These are phyloP conservation scores for Iselma pallidipennis DNA, from an alignment of 2,888 invertebrate genomes.

Conservation along the genomic window DNA sequence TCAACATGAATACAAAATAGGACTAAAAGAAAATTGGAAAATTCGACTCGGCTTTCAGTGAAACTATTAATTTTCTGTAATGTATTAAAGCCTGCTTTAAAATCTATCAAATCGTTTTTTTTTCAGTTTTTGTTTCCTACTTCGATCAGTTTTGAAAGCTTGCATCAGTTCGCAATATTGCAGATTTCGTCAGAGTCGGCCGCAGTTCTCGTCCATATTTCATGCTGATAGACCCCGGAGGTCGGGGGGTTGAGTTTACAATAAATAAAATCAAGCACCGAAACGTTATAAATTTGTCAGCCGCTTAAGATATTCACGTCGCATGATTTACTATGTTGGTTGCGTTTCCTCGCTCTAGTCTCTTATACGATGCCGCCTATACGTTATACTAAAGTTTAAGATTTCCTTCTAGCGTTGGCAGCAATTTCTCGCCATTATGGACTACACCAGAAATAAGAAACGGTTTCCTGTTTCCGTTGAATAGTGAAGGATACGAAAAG, in stretches of 20 bases:
- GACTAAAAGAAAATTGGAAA: neutral
- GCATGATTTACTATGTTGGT: constrained; percentile 16
- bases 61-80: neutral
- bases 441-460: constrained; percentile 43
- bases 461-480: constrained; percentile 43
- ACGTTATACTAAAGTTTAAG: constrained; percentile 10
- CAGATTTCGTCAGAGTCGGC: constrained; percentile 21
- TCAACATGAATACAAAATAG: neutral
- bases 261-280: constrained; percentile 29
- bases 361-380: too few relatives aligned
- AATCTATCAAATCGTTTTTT: too few relatives aligned
- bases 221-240: constrained; percentile 14
- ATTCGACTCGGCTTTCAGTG: neutral
- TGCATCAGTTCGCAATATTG: constrained; percentile 22
- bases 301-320: constrained; percentile 22
- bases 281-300: constrained; percentile 28
- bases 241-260: constrained; percentile 19
- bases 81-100: neutral
- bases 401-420: constrained; percentile 33
- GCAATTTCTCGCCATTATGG: constrained; percentile 43
- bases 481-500: constrained; percentile 31
- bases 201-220: constrained; percentile 19
- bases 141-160: neutral
- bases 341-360: neutral
- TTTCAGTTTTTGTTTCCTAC: neutral